Evolutionary conservation across 2,113 vertebrate species (phyloP).

Genomic region (Bostrychus sinensis): DNA sequence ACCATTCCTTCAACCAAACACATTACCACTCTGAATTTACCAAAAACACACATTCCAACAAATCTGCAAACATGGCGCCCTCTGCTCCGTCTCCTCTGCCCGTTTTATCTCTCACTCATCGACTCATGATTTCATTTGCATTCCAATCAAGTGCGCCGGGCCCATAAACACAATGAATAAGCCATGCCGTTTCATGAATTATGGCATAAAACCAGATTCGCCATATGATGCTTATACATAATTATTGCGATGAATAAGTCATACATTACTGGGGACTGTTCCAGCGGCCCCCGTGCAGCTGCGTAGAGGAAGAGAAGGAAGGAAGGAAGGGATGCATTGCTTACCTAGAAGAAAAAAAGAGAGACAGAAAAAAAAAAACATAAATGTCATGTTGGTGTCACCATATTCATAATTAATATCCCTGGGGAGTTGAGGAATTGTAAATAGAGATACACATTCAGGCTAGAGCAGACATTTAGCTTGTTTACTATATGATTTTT

Average conservation of each 20-base stretch:
- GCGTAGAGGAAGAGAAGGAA: not conserved
- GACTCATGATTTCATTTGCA: slow-evolving; percentile 31
- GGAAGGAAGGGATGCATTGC: slow-evolving; percentile 30
- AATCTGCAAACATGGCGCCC: slow-evolving; percentile 11
- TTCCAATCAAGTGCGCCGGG: slow-evolving; percentile 22
- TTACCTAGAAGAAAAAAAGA: slow-evolving; percentile 64
- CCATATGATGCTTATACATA: slow-evolving; percentile 38
- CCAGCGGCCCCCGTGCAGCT: slow-evolving; percentile 25
- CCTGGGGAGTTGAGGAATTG: slow-evolving; percentile 21
- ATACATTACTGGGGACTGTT: slow-evolving; percentile 66
- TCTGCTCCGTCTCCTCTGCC: not conserved
- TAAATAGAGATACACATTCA: slow-evolving; percentile 23
- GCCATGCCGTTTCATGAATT: slow-evolving; percentile 34
- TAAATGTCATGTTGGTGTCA: slow-evolving; percentile 38
- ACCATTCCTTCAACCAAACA: too few species aligned
- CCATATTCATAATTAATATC: slow-evolving; percentile 53
- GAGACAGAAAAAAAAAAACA: slow-evolving; percentile 14
- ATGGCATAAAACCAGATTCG: slow-evolving; percentile 35
- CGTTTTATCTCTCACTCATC: slow-evolving; percentile 16
- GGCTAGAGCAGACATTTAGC: not conserved
- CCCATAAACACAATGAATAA: slow-evolving; percentile 45
- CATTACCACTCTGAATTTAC: too few species aligned
- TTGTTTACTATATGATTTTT: too few species aligned
- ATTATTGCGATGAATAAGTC: slow-evolving; percentile 57
- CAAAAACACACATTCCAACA: slow-evolving; percentile 6